Evolutionary conservation across 1,140 invertebrate genomes (phyloP).

Genomic region (Megalopta genalis): DNA sequence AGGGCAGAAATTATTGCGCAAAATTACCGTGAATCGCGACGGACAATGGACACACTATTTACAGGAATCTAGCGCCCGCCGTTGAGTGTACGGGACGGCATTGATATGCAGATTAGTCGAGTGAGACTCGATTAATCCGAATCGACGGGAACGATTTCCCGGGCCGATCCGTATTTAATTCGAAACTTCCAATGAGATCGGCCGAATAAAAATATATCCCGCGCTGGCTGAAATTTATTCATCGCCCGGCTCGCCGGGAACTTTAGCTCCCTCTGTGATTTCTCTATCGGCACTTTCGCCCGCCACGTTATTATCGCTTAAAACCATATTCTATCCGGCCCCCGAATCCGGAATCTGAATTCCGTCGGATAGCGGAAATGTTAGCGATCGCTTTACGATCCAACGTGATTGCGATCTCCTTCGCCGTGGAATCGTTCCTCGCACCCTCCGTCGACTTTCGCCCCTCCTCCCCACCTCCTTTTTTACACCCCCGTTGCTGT

Average conservation of each 20-base stretch:
- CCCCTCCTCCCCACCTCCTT: neutral
- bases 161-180: neutral
- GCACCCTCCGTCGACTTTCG: neutral
- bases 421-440: neutral
- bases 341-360: constrained; percentile 40
- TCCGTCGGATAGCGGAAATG: constrained; percentile 43
- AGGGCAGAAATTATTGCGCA: too few species aligned
- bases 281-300: constrained; percentile 5
- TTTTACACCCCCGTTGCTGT: neutral
- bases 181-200: neutral
- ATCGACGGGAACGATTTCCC: neutral
- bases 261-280: constrained; percentile 14
- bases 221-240: constrained; percentile 31
- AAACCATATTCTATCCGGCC: constrained; percentile 28
- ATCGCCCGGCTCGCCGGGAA: constrained; percentile 17
- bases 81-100: too few species aligned
- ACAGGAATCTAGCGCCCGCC: too few species aligned
- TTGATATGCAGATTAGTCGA: too few species aligned
- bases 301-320: constrained; percentile 34
- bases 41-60: too few species aligned
- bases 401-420: constrained; percentile 55
- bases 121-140: neutral
- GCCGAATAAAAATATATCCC: constrained; percentile 20
- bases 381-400: constrained; percentile 52
- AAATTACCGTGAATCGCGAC: too few species aligned